Evolutionary conservation across 2,888 invertebrate genomes (phyloP).

Genomic region (Rutpela maculata): DNA sequence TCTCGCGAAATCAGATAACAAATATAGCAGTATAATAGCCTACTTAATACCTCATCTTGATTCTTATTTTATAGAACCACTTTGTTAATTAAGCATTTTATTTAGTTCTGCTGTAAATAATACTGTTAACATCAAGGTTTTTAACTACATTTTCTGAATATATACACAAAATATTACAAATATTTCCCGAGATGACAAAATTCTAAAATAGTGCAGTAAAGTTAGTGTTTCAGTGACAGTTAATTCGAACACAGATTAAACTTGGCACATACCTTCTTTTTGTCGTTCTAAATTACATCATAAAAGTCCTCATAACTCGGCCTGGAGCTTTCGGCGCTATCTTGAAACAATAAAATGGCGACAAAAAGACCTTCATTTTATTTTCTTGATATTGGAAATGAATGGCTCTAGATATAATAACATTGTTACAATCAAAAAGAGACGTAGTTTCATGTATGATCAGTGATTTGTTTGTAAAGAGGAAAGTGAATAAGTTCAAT

Average conservation of each 20-base stretch:
- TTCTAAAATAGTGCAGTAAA: background rate
- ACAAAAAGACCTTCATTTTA: too few species aligned
- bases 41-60: slow-evolving; percentile 25
- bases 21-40: slow-evolving; percentile 18
- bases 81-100: slow-evolving; percentile 27
- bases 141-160: slow-evolving; percentile 1
- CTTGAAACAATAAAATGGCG: too few species aligned
- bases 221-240: background rate
- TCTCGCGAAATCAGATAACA: slow-evolving; percentile 27
- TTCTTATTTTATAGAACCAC: slow-evolving; percentile 29
- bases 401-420: too few species aligned
- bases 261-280: background rate
- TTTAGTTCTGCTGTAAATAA: slow-evolving; percentile 17
- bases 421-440: too few species aligned
- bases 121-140: slow-evolving; percentile 1
- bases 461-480: too few species aligned
- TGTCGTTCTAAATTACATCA: background rate
- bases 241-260: background rate
- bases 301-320: too few species aligned
- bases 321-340: too few species aligned
- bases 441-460: too few species aligned
- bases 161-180: background rate
- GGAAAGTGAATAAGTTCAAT: too few species aligned
- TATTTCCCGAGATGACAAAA: background rate
- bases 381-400: too few species aligned